Evolutionary conservation across 2,888 invertebrate species (phyloP), one percentile per base, ranked within the genome.

Genomic region (Aphidoletes aphidimyza): DNA sequence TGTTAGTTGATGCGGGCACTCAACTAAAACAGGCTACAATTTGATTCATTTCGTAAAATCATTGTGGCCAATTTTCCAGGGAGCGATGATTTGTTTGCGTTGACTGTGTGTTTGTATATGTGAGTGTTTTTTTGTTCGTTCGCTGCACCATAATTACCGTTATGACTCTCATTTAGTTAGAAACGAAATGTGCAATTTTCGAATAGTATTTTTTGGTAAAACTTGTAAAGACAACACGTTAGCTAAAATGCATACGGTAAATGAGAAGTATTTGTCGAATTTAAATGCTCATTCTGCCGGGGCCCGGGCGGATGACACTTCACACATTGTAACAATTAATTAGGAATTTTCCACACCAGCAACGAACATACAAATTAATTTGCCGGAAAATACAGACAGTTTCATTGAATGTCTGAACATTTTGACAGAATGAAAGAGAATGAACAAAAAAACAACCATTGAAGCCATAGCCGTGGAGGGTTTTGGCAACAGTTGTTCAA

Each of bases 241-340:
- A 2, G 69, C 69, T 14, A 69, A 69, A 54, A 30, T 69, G 11
- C n/a, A 30, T 22, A 11, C 26, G 26, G 5, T 2, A 47, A 54
- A 54, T 26, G 2, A 2, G 3, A 9, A 54, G n/a, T 54, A n/a
- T 22, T 14, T 30, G 34, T 0, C 26, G 26, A 69, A 69, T 69
- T 69, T n/a, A 69, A 69, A 69, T 69, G 69, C n/a, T 69, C 69
- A 30, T 69, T 69, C 69, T 69, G 26, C 30, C 34, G 30, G 0
- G 69, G 26, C 30, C 30, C 34, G 30, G 0, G 69, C 69, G 69
- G 30, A 34, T 30, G 34, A 30, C 34, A 69, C 69, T 69, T 69
- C 69, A 69, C 69, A 69, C 69, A 69, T 69, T 69, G 69, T 69
- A 26, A 69, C 69, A 69, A 69, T 69, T 69, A 69, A 69, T 69